Percentiles rank a stretch among this genome's conserved stretches.
phyloP scores from a whole-genome alignment of 1,140 invertebrate species.

The Musca vetustissima region DNA sequence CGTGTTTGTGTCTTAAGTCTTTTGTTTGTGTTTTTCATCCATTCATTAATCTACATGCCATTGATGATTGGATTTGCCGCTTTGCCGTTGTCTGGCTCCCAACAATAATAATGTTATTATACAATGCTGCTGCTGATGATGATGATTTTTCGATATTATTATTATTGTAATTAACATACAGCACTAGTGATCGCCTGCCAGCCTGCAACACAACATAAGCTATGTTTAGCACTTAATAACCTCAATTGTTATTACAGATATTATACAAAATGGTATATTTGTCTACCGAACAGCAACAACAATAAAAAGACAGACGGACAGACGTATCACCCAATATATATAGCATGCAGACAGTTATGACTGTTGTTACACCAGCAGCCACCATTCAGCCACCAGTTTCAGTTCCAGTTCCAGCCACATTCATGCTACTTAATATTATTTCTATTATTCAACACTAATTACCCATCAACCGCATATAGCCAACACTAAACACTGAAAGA shows the following conservation, averaged over 20 bases:
- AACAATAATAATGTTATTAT: neutral
- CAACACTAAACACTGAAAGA: too few relatives aligned
- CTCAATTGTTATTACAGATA: conserved; percentile 14
- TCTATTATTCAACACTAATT: conserved; percentile 21
- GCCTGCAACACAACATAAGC: neutral
- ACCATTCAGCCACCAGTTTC: too few relatives aligned
- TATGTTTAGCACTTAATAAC: conserved; percentile 17
- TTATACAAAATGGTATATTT: neutral
- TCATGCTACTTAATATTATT: conserved; percentile 14
- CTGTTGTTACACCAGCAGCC: too few relatives aligned
- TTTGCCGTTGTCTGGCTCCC: neutral
- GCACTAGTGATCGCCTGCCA: neutral
- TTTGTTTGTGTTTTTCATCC: too few relatives aligned
- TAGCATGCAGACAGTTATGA: too few relatives aligned
- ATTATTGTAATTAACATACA: too few relatives aligned
- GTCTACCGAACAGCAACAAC: neutral
- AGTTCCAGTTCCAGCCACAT: neutral
- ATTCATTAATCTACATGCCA: neutral
- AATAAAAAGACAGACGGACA: too few relatives aligned
- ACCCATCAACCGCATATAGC: neutral
- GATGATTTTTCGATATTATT: neutral
- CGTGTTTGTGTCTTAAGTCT: too few relatives aligned
- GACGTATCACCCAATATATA: too few relatives aligned
- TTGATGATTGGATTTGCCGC: neutral
- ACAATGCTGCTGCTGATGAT: too few relatives aligned